Percentiles rank a stretch among this genome's conserved stretches.
Conservation (phyloP, 2,797 vertebrate genomes). For the Clarias laeviceps region DNA sequence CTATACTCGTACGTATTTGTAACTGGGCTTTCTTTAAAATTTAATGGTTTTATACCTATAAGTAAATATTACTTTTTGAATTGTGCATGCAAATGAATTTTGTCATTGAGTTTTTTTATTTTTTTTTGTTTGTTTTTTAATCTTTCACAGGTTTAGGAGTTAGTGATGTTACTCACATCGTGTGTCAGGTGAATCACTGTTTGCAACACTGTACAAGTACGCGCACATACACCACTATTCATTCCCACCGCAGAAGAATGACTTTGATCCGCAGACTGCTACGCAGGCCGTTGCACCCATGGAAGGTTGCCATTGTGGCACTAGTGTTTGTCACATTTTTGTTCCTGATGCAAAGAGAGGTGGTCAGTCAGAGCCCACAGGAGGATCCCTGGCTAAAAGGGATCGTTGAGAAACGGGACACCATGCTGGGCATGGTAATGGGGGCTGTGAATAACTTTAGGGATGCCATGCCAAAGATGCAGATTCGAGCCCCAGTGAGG, state of each 20-base stretch:
- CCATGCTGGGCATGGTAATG: slow-evolving; percentile 89
- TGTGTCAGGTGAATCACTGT: slow-evolving; percentile 62
- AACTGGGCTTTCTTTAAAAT: slow-evolving; percentile 2
- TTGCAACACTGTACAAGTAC: slow-evolving; percentile 31
- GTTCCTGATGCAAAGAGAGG: slow-evolving; percentile 95
- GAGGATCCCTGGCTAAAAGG: slow-evolving; percentile 85
- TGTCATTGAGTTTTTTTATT: slow-evolving; percentile 8
- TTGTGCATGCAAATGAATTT: slow-evolving; percentile 7
- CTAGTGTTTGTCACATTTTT: slow-evolving; percentile 89
- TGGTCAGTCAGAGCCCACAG: slow-evolving; percentile 80
- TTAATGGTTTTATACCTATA: background rate
- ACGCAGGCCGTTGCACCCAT: slow-evolving; percentile 82
- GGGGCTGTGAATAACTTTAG: slow-evolving; percentile 95
- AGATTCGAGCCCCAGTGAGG: slow-evolving; percentile 89
- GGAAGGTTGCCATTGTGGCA: slow-evolving; percentile 84
- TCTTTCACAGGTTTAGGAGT: slow-evolving; percentile 48
- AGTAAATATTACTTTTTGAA: background rate
- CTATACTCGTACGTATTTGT: slow-evolving; percentile 11
- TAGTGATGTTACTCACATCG: slow-evolving; percentile 49
- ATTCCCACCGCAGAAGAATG: slow-evolving; percentile 75
- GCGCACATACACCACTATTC: slow-evolving; percentile 30
- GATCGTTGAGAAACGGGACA: slow-evolving; percentile 81
- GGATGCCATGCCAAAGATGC: slow-evolving; percentile 94
- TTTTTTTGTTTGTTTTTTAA: slow-evolving; percentile 15
- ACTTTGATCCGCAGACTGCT: slow-evolving; percentile 79